Evolutionary conservation across 2,113 vertebrate genomes (phyloP).

Genomic region (Esox niger): DNA sequence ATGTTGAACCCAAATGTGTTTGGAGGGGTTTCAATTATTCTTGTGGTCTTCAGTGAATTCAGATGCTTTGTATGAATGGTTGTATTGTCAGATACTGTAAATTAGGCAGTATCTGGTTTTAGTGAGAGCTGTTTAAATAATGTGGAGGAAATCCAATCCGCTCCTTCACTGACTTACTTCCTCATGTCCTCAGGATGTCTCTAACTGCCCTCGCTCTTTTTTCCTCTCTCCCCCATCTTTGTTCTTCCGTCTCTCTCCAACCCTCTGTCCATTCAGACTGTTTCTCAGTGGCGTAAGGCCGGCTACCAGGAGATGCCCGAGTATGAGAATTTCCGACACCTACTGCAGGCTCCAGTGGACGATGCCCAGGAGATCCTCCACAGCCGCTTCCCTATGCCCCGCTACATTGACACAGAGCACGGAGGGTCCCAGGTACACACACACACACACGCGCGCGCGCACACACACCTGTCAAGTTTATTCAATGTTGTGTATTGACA

Average conservation of each 20-base stretch:
- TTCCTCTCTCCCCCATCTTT: neutral
- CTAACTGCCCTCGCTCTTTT: neutral
- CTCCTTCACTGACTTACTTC: no score
- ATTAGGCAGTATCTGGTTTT: no score
- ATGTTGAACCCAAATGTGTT: no score
- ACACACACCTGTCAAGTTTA: neutral
- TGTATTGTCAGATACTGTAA: no score
- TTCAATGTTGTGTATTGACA: neutral
- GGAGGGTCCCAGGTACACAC: conserved; percentile 89
- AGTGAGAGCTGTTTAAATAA: no score
- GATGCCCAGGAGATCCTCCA: conserved; percentile 97
- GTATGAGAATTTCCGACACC: conserved; percentile 93
- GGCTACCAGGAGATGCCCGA: conserved; percentile 95
- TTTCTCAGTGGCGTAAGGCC: conserved; percentile 94
- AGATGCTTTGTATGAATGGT: no score
- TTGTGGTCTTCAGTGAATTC: no score
- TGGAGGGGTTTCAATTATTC: no score
- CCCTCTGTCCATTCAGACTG: conserved; percentile 75
- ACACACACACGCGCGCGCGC: neutral
- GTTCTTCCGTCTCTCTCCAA: neutral
- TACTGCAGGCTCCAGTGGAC: conserved; percentile 91
- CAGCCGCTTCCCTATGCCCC: conserved; percentile 93
- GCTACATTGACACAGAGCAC: conserved; percentile 96
- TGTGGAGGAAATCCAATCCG: no score
- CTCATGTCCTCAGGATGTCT: neutral